Base-by-base conservation (phyloP, 2,113 vertebrate species). In the Pteronura brasiliensis region DNA sequence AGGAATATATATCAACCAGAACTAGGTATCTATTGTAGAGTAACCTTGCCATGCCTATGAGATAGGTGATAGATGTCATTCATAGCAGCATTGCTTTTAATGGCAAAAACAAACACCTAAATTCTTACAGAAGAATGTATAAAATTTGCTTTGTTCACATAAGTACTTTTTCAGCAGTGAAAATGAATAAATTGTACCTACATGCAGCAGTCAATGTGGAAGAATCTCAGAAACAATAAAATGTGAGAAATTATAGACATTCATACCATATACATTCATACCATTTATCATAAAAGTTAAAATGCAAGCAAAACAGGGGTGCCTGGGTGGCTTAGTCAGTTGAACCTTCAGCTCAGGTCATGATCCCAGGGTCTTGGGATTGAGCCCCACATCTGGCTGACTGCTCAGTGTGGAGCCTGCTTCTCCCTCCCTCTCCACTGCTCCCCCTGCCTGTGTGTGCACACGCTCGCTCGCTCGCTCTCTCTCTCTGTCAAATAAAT, bases 161-260 rank as follows among this genome's bases (percentile, higher is more conserved):
- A 52, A 52, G 49, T 52, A 52, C 49, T 52, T 52, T 52, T 52
- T 52, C 49, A 17, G 49, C 49, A 17, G 15, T 15, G 15, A 52
- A 52, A 52, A 52, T 52, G 49, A 52, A 17, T 52, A 52, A 52
- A 52, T 92, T 93, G 18, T 34, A 92, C n/a, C 6, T 69, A 69
- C 3, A 23, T 81, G 23, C 6, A 71, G 76, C 31, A 88, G 7
- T 76, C 49, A 71, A 18, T 20, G 42, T 55, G 21, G 44, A 90
- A 92, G 21, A 71, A 92, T 92, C 79, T 95, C 20, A 86, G 61
- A 86, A 97, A 87, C 18, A 86, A 18, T 47, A 59, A 44, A 77
- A 76, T 82, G 44, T 76, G 36, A 17, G 39, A 84, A 49, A 92
- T 80, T 74, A 49, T 9, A 84, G 71, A 47, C 82, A 49, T 55